These are phyloP conservation scores for Abscondita cerata DNA, from an alignment of 2,888 invertebrate genomes.

Conservation along the genomic window DNA sequence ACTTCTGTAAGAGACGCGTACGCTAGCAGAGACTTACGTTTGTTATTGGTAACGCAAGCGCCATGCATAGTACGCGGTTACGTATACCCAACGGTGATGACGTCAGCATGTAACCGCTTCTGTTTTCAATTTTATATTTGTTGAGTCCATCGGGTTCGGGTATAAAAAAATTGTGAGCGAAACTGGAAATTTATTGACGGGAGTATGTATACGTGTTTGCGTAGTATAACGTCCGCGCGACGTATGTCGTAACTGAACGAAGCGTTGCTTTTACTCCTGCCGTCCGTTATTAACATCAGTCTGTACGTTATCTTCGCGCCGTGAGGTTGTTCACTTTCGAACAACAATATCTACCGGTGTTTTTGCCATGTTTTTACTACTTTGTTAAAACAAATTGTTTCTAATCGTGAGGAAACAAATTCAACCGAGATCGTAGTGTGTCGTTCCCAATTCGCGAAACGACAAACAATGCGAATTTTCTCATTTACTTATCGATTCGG, in stretches of 20 bases:
- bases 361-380: slow-evolving; percentile 18
- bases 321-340: slow-evolving; percentile 15
- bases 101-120: too few species aligned
- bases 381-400: not conserved
- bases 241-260: slow-evolving; percentile 16
- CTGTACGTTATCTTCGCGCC: slow-evolving; percentile 16
- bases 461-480: slow-evolving; percentile 20
- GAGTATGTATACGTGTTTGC: slow-evolving; percentile 10
- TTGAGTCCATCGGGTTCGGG: too few species aligned
- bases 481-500: slow-evolving; percentile 17
- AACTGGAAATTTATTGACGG: too few species aligned
- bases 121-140: too few species aligned
- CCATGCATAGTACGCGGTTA: slow-evolving; percentile 10
- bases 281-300: slow-evolving; percentile 33
- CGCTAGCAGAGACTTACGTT: slow-evolving; percentile 41
- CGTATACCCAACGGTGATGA: slow-evolving; percentile 7
- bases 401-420: not conserved
- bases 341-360: slow-evolving; percentile 24
- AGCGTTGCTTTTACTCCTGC: slow-evolving; percentile 19
- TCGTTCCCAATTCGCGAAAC: not conserved
- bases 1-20: slow-evolving; percentile 42
- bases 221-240: slow-evolving; percentile 18
- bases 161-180: too few species aligned
- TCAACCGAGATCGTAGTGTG: slow-evolving; percentile 4
- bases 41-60: slow-evolving; percentile 39